These are phyloP conservation scores for Oreotrochilus melanogaster DNA, from an alignment of 2,113 vertebrate species.

Conservation along the genomic window DNA sequence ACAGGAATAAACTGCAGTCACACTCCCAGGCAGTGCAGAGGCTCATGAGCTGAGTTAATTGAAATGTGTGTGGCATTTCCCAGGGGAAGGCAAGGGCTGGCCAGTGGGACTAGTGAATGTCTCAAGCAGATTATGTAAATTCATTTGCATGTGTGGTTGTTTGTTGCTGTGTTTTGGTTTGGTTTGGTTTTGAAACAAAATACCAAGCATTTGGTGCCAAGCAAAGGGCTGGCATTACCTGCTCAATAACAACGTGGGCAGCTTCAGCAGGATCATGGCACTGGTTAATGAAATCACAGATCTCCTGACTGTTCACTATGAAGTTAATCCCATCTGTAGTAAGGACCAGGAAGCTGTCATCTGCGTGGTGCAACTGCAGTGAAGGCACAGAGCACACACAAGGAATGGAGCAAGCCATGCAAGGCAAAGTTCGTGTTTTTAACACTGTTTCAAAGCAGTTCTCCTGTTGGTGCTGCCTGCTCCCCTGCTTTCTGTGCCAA, in stretches of 20 bases:
- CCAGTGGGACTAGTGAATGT: background rate
- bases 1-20: background rate
- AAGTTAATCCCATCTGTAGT: constrained; percentile 98
- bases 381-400: background rate
- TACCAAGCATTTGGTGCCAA: background rate
- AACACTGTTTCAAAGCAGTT: background rate
- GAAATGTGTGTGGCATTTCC: background rate
- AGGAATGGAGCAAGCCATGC: background rate
- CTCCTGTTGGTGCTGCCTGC: background rate
- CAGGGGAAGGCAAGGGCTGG: background rate
- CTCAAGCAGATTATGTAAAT: background rate
- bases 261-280: constrained; percentile 93
- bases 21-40: background rate
- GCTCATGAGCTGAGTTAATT: background rate
- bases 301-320: constrained; percentile 98
- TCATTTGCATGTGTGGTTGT: background rate
- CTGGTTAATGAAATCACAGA: constrained; percentile 93
- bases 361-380: constrained; percentile 87
- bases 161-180: too few species aligned
- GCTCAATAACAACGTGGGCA: constrained; percentile 91
- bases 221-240: constrained; percentile 77
- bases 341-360: constrained; percentile 93
- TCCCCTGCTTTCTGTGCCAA: background rate
- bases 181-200: background rate
- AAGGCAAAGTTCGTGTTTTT: background rate